Base-by-base conservation (phyloP, 2,888 invertebrate genomes). In the Steinernema scapterisci region DNA sequence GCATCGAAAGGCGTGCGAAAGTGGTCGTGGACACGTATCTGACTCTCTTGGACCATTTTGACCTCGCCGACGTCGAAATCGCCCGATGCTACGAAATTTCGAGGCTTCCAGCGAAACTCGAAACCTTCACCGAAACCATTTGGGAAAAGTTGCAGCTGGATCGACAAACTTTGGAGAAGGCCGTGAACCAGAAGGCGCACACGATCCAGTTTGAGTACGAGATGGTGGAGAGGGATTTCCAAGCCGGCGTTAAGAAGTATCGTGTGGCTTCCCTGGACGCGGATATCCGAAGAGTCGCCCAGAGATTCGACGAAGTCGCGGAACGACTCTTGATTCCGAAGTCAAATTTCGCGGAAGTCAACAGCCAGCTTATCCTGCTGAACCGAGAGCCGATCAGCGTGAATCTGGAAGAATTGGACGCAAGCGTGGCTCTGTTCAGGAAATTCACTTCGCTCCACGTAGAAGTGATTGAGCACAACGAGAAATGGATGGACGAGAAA, bases 81-180 rank as follows among this genome's bases (percentile, higher is more conserved):
- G 54, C 43, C 25, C 38, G 80, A 27, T 79, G 76, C 70, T 81
- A 79, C 54, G 75, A 81, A 31, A 75, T 79, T 5, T 63, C 74
- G 0, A 45, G 80, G 19, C 43, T 73, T 1, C 71, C 73, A 5
- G 7, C 21, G 19, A 56, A 72, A 5, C 54, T 79, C 6, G 46
- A 70, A 7, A 70, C 81, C 19, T 70, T 79, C 27, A 72, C 73
- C 5, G 70, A 74, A 27, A 54, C 81, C 16, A 75, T 79, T 5
- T 81, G 80, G 79, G 76, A 81, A 23, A 27, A 56, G 51, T 75
- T 79, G 13, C 75, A 76, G 51, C 79, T 76, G 21, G 79, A 79
- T 46, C 72, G 73, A 31, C 11, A 19, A 13, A 31, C 27, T 6
- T 31, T 63, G 31, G 31, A 63, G 72, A 74, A 71, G 38, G 56